Conservation (phyloP, 2,113 vertebrate species). For the Lepisosteus oculatus region DNA sequence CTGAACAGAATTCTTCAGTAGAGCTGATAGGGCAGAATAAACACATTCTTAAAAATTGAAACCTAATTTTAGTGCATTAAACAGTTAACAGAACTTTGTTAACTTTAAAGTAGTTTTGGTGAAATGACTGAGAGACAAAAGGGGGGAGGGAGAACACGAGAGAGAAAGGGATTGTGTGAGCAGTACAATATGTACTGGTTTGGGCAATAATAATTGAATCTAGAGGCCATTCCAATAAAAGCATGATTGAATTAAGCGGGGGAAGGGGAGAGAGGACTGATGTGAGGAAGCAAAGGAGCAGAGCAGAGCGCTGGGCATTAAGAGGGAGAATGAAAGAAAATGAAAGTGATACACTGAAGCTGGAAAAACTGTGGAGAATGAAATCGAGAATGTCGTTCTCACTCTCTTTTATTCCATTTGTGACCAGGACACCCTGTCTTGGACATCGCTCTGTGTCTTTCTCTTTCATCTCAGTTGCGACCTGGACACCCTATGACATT, state of each 20-base stretch:
- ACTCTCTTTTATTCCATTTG: no score
- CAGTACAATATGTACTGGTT: conserved; percentile 10
- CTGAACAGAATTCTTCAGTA: no score
- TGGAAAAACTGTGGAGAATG: no score
- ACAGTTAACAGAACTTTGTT: conserved; percentile 11
- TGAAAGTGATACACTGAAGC: neutral
- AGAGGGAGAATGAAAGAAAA: neutral
- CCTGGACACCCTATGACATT: no score
- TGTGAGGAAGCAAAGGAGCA: neutral
- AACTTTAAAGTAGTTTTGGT: conserved; percentile 38
- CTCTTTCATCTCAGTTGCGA: no score
- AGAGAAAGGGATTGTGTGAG: conserved; percentile 26
- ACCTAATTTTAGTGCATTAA: no score
- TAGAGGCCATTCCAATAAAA: conserved; percentile 18
- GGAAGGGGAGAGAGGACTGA: neutral
- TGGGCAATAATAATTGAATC: conserved; percentile 14
- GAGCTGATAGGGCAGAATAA: no score
- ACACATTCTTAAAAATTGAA: no score
- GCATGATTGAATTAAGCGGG: conserved; percentile 5
- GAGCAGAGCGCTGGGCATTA: neutral
- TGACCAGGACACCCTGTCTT: no score
- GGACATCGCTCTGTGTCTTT: no score
- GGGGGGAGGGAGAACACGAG: neutral
- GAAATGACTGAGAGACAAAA: conserved; percentile 34
- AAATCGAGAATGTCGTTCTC: no score